Base-by-base conservation (phyloP, 2,113 vertebrate species). In the Electrona antarctica region DNA sequence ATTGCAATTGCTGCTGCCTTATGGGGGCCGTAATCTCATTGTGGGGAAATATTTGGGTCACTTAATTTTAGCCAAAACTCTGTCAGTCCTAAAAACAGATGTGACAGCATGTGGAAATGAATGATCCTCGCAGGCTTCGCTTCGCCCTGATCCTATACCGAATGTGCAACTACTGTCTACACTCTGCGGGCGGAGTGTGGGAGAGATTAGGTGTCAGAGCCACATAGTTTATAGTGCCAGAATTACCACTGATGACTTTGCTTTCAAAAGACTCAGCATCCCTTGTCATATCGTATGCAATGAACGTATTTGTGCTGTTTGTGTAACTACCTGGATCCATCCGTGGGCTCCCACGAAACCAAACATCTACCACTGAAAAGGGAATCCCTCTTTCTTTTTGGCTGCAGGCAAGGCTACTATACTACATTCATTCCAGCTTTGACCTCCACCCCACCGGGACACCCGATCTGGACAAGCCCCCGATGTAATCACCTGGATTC, bases 181-280 rank as follows among this genome's bases (percentile, higher is more conserved):
- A 87, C 78, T 82, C 74, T 29, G 77, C 79, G 59, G 71, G 52
- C 52, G 51, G 67, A 71, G 66, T 50, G 64, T 28, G 52, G 66
- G 21, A 66, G 33, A 83, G 84, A 92, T 89, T 88, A 84, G 86
- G 75, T 91, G 85, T 88, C 75, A 80, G 67, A 81, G 73, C 76
- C 72, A 80, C 75, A 88, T 85, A 84, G 77, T 84, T 85, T 69
- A 81, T 69, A 82, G 86, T 85, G 89, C 88, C 91, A 90, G 87
- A 91, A 61, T 77, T 77, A 83, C 76, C 65, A 59, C 56, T 1
- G 51, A 66, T 60, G 77, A 72, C 63, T 73, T 72, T 87, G 76
- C 76, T 81, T 82, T 87, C 76, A 76, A 78, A 63, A 78, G 64
- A 74, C 60, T 74, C 74, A 61, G 78, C 74, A 60, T 45, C 66